Evolutionary conservation across 1,140 invertebrate species (phyloP).

Genomic region (Rhagoletis pomonella): DNA sequence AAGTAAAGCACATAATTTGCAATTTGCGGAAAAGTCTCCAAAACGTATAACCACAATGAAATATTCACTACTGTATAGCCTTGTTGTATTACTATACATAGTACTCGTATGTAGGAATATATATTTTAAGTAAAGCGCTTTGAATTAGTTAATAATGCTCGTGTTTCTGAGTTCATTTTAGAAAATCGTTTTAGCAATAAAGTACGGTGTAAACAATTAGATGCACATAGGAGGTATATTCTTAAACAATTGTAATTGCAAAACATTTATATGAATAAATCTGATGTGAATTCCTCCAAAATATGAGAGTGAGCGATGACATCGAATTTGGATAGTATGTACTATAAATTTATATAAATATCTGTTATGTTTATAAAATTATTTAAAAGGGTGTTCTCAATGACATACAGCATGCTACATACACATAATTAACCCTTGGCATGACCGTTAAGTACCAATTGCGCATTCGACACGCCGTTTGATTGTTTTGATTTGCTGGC

Average conservation of each 20-base stretch:
- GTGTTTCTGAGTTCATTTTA: neutral
- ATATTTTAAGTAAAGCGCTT: constrained; percentile 22
- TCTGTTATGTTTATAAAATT: constrained; percentile 21
- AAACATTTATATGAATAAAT: neutral
- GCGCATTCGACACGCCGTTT: constrained; percentile 67
- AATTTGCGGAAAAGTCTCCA: neutral
- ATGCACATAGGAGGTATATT: neutral
- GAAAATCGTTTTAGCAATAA: neutral
- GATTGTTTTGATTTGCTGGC: constrained; percentile 58
- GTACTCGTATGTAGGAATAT: neutral
- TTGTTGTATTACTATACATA: neutral
- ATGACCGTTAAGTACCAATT: constrained; percentile 70
- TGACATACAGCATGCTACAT: neutral
- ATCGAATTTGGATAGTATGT: constrained; percentile 4
- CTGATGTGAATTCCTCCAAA: neutral
- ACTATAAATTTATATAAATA: constrained; percentile 1
- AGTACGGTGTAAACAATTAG: constrained; percentile 14
- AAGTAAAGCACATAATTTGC: neutral
- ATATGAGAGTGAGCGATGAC: neutral
- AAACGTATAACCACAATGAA: neutral
- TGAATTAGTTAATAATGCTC: neutral
- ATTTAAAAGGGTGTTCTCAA: neutral
- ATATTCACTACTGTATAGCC: constrained; percentile 4
- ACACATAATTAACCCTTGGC: constrained; percentile 59
- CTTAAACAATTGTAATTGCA: neutral